Conservation (phyloP, 2,797 vertebrate genomes). For the Setipinna tenuifilis region DNA sequence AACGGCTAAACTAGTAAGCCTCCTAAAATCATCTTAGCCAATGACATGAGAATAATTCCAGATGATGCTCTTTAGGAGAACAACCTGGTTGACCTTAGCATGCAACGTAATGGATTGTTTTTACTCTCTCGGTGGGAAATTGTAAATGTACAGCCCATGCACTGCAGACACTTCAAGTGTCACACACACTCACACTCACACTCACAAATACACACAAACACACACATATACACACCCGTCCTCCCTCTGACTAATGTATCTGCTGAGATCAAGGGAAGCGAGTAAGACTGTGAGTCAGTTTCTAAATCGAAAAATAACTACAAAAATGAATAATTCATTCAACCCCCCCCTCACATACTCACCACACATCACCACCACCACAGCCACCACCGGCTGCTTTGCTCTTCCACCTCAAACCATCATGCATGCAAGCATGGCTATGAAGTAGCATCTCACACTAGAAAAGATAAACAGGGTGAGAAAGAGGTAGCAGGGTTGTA, state of each 20-base stretch:
- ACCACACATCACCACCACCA: neutral
- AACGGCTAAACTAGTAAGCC: no score
- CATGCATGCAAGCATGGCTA: no score
- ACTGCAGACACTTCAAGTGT: neutral
- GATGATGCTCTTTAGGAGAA: no score
- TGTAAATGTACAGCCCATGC: neutral
- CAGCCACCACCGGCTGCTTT: no score
- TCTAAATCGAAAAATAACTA: conserved; percentile 8
- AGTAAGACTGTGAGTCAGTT: conserved; percentile 4
- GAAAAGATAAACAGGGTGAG: neutral
- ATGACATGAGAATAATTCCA: no score
- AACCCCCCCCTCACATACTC: neutral
- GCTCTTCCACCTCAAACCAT: no score
- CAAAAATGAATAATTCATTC: neutral
- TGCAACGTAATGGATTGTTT: neutral
- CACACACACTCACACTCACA: neutral
- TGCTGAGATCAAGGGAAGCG: neutral
- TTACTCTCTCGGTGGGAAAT: neutral
- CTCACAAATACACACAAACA: neutral
- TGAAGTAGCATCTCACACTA: neutral
- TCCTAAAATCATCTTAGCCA: no score
- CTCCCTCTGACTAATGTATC: neutral
- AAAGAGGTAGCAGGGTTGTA: neutral
- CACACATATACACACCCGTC: neutral
- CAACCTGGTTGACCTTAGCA: no score